These are phyloP conservation scores for Leptinotarsa tumamoca DNA, from an alignment of 2,888 invertebrate genomes.

Conservation along the genomic window DNA sequence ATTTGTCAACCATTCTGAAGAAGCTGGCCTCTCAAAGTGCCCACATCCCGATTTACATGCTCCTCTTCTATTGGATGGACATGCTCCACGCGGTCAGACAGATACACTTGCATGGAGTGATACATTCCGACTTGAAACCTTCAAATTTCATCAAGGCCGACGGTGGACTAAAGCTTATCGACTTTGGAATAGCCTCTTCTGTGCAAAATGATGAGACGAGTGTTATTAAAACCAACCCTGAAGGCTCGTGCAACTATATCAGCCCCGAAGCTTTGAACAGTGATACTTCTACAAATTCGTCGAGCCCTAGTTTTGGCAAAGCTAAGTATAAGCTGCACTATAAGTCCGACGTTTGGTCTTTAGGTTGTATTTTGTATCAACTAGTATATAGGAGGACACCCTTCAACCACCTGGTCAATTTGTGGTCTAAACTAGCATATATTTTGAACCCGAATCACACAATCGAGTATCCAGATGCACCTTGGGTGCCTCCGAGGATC, in stretches of 20 bases:
- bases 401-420: conserved; percentile 79
- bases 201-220: conserved; percentile 90
- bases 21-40: conserved; percentile 65
- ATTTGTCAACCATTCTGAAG: conserved; percentile 82
- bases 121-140: conserved; percentile 97
- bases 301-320: conserved; percentile 59
- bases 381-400: conserved; percentile 92
- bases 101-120: conserved; percentile 85
- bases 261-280: conserved; percentile 92
- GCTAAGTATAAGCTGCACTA: conserved; percentile 74
- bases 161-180: conserved; percentile 91
- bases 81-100: conserved; percentile 92
- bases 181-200: conserved; percentile 95
- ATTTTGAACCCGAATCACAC: conserved; percentile 67
- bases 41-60: conserved; percentile 78
- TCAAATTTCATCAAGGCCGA: conserved; percentile 93
- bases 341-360: conserved; percentile 96
- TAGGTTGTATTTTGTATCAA: conserved; percentile 96
- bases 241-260: conserved; percentile 95
- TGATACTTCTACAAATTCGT: conserved; percentile 64
- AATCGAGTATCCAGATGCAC: conserved; percentile 78
- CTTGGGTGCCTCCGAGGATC: conserved; percentile 72
- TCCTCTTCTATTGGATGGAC: conserved; percentile 92
- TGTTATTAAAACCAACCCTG: conserved; percentile 83
- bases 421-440: conserved; percentile 51